Evolutionary conservation across 2,113 vertebrate species (phyloP), one percentile per base, ranked within the genome.

Genomic region (Smithornis capensis): DNA sequence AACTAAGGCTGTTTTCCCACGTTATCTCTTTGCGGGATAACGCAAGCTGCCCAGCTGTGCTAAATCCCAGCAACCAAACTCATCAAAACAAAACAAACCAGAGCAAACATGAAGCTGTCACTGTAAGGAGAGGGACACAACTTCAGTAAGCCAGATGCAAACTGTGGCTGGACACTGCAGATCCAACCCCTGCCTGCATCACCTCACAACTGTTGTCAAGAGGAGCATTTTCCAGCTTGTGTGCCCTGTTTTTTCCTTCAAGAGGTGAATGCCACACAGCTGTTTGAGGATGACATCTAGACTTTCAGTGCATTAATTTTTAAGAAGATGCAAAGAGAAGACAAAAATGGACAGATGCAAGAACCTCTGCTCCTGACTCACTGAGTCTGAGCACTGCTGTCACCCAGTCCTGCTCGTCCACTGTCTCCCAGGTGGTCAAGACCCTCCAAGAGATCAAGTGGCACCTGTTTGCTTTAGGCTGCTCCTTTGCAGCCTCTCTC

Each of bases 41-140:
- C 29, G n/a, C 29, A 38, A 56, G 35, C 56, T 0, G 1, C 53
- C 53, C 89, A 92, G 87, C 55, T 94, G 83, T 95, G 83, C 52
- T 91, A 92, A 81, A 96, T 90, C 92, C 77, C 64, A 93, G 92
- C 94, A 93, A 93, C 76, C 22, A 35, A 90, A 67, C 38, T 68
- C 33, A 0, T 40, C 80, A 94, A 94, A 94, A 92, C 80, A 95
- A 90, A 96, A 40, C 83, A 92, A 89, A 81, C 23, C 7, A 1
- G 60, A 92, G 69, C 35, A 91, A 92, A 90, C 9, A 5, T 29
- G 38, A 83, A 63, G 64, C 55, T 8, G 2, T 60, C 69, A 52
- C 64, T 4, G 4, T 35, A 35, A 35, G 0, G 1, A 52, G 44
- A 84, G 31, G 33, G 70, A 74, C 25, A 33, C 0, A 1, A n/a